Evolutionary conservation across 2,888 invertebrate species (phyloP).

Genomic region (Chrysina gloriosa): DNA sequence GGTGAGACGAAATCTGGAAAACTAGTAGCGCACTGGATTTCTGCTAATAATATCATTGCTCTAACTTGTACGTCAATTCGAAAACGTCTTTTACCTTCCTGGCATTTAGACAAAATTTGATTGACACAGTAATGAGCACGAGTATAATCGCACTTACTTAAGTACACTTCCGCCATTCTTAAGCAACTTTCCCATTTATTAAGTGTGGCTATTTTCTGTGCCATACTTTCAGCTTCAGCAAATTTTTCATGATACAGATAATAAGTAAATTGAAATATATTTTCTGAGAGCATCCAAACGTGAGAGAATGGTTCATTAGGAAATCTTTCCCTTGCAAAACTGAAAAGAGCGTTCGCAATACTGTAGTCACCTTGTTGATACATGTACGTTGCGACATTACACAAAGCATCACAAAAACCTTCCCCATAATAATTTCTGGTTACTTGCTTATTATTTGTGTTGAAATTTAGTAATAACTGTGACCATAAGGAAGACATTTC

Average conservation of each 20-base stretch:
- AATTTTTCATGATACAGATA: conserved; percentile 71
- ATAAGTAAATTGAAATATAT: conserved; percentile 64
- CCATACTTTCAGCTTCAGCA: conserved; percentile 77
- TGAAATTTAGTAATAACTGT: conserved; percentile 81
- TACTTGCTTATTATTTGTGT: conserved; percentile 70
- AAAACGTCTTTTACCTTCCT: conserved; percentile 68
- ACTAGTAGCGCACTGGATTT: conserved; percentile 69
- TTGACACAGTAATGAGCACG: conserved; percentile 64
- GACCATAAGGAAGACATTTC: conserved; percentile 85
- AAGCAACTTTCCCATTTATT: conserved; percentile 76
- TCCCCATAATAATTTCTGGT: conserved; percentile 64
- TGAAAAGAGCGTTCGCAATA: conserved; percentile 70
- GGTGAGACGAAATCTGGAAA: conserved; percentile 70
- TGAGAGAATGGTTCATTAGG: conserved; percentile 72
- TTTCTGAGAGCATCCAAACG: conserved; percentile 77
- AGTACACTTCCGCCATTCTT: conserved; percentile 69
- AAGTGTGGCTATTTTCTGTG: conserved; percentile 75
- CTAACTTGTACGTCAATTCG: conserved; percentile 71
- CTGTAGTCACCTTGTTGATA: conserved; percentile 70
- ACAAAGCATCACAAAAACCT: conserved; percentile 76
- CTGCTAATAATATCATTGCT: conserved; percentile 76
- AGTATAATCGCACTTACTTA: conserved; percentile 67
- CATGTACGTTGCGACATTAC: conserved; percentile 73
- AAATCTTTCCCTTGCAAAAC: conserved; percentile 73
- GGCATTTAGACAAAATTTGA: conserved; percentile 68